Evolutionary conservation across 2,797 vertebrate species (phyloP).

Genomic region (Syndactyla subalaris): DNA sequence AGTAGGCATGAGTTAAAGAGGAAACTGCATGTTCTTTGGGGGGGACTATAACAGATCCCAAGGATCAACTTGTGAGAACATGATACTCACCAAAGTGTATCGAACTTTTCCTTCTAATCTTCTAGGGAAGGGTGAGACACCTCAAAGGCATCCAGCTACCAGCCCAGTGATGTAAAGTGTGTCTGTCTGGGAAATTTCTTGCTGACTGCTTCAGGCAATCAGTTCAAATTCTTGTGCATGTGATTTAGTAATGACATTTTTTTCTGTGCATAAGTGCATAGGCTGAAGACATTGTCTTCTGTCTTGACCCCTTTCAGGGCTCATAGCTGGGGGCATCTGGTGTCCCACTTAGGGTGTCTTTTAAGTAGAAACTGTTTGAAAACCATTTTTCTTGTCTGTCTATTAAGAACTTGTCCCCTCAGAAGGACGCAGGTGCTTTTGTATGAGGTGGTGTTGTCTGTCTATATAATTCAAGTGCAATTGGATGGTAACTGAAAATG

Average conservation of each 20-base stretch:
- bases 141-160: slow-evolving; percentile 37
- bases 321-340: not conserved
- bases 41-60: not conserved
- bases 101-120: not conserved
- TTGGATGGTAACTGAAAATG: not conserved
- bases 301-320: not conserved
- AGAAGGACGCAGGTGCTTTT: not conserved
- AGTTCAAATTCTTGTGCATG: slow-evolving; percentile 12
- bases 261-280: not conserved
- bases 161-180: not conserved
- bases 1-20: not conserved
- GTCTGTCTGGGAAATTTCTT: slow-evolving; percentile 43
- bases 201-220: not conserved
- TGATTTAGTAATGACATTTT: not conserved
- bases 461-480: not conserved
- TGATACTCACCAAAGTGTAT: not conserved
- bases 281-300: not conserved
- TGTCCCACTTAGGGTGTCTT: not conserved
- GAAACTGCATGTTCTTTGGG: not conserved
- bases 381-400: not conserved
- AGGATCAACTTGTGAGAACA: not conserved
- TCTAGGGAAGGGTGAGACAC: not conserved
- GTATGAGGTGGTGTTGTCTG: not conserved
- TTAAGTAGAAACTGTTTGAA: not conserved
- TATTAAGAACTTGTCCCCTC: not conserved